Conservation (phyloP, 2,888 invertebrate genomes). For the Ennomos quercinarius region DNA sequence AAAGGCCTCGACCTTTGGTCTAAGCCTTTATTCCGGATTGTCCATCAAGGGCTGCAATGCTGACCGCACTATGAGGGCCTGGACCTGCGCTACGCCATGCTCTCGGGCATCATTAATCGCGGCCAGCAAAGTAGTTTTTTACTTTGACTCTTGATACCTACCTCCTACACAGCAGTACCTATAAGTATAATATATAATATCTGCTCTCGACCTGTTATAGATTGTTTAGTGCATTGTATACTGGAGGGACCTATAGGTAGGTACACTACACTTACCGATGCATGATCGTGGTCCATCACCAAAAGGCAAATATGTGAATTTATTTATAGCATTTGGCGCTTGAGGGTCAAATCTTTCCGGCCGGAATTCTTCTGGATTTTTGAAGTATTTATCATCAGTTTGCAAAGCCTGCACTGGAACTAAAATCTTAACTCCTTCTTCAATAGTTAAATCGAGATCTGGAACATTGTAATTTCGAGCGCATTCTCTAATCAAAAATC, state of each 20-base stretch:
- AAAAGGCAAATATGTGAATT: conserved; percentile 60
- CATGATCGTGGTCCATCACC: conserved; percentile 63
- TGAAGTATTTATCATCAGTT: conserved; percentile 60
- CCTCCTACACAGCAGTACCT: too few species aligned
- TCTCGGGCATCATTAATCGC: too few species aligned
- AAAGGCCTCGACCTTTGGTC: too few species aligned
- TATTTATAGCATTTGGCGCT: conserved; percentile 43
- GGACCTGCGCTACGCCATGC: too few species aligned
- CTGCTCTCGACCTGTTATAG: background rate
- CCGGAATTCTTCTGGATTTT: conserved; percentile 56
- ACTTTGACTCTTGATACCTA: too few species aligned
- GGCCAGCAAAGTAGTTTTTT: too few species aligned
- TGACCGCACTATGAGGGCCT: too few species aligned
- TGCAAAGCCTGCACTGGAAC: conserved; percentile 63
- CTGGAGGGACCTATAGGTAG: too few species aligned
- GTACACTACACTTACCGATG: conserved; percentile 51
- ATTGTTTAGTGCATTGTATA: too few species aligned
- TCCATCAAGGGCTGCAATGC: too few species aligned
- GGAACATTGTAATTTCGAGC: conserved; percentile 55
- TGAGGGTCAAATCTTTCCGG: conserved; percentile 61
- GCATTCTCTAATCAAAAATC: conserved; percentile 55
- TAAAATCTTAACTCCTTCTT: conserved; percentile 54
- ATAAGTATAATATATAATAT: background rate
- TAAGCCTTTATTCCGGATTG: too few species aligned
- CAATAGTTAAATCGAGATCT: conserved; percentile 54